These are phyloP conservation scores for Cantharis lateralis DNA, from an alignment of 2,888 invertebrate genomes.

Conservation along the genomic window DNA sequence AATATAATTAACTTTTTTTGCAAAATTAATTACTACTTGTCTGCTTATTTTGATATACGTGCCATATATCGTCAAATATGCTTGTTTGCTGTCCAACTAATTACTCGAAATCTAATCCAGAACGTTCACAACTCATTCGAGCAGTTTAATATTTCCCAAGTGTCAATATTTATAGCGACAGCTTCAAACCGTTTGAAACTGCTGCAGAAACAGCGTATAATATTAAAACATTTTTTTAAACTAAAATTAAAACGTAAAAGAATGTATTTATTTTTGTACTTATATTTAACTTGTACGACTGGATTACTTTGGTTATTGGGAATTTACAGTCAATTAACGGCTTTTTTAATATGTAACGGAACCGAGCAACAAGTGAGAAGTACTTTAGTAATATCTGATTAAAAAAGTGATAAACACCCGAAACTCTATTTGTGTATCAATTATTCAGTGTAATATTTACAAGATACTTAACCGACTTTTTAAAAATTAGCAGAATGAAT, in stretches of 20 bases:
- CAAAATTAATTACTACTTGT: background rate
- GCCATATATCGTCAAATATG: background rate
- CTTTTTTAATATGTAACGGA: background rate
- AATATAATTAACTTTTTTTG: background rate
- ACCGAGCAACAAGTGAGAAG: background rate
- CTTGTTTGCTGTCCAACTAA: background rate
- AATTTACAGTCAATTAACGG: background rate
- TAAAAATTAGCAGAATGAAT: background rate
- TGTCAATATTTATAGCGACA: too few relatives aligned
- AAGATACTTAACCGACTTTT: background rate
- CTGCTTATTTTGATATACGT: background rate
- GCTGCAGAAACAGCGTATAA: too few relatives aligned
- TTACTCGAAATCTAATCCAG: too few relatives aligned
- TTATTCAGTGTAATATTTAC: background rate
- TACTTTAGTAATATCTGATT: background rate
- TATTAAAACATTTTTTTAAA: background rate
- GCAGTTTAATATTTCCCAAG: too few relatives aligned
- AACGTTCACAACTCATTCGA: too few relatives aligned
- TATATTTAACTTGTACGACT: background rate
- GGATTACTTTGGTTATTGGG: background rate
- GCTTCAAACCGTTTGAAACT: too few relatives aligned
- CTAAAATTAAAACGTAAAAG: background rate
- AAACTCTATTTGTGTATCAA: background rate
- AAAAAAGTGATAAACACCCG: background rate
- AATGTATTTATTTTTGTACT: background rate